Percentiles rank a stretch among this genome's conserved stretches.
Conservation (phyloP, 2,888 invertebrate species). For the Nephrotoma guestfalica region DNA sequence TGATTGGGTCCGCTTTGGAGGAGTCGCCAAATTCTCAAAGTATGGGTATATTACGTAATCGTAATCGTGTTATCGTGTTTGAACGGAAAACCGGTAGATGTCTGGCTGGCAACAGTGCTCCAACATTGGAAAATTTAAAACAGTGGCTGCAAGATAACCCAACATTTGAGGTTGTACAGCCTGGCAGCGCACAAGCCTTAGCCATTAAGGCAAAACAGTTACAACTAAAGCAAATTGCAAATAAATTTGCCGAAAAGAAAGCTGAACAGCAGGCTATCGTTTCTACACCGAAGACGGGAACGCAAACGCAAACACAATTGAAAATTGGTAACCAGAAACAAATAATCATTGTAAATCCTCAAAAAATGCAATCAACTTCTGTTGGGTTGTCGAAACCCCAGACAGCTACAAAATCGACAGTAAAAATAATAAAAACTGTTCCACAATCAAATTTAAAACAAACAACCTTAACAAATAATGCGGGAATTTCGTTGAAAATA, state of each 20-base stretch:
- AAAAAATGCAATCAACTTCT: conserved; percentile 13
- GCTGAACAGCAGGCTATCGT: conserved; percentile 6
- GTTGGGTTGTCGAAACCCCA: conserved; percentile 19
- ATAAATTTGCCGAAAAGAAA: background rate
- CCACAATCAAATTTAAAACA: conserved; percentile 15
- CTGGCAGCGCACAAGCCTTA: conserved; percentile 38
- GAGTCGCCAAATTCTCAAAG: background rate
- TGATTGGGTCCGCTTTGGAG: background rate
- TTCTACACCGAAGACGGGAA: conserved; percentile 13
- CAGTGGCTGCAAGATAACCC: conserved; percentile 78
- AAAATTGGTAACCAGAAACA: conserved; percentile 24
- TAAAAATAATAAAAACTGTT: background rate
- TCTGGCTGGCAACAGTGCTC: conserved; percentile 65
- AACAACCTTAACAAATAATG: background rate
- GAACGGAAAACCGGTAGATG: conserved; percentile 65
- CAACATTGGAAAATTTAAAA: conserved; percentile 62
- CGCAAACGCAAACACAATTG: conserved; percentile 33
- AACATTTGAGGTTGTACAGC: conserved; percentile 68
- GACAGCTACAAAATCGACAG: conserved; percentile 24
- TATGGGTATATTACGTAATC: conserved; percentile 3
- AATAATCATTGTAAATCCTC: conserved; percentile 17
- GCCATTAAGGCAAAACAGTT: conserved; percentile 17
- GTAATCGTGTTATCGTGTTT: conserved; percentile 51
- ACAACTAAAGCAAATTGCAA: conserved; percentile 16
- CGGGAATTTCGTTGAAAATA: background rate